These are phyloP conservation scores for Ceryle rudis DNA, from an alignment of 2,797 vertebrate genomes.

Conservation along the genomic window DNA sequence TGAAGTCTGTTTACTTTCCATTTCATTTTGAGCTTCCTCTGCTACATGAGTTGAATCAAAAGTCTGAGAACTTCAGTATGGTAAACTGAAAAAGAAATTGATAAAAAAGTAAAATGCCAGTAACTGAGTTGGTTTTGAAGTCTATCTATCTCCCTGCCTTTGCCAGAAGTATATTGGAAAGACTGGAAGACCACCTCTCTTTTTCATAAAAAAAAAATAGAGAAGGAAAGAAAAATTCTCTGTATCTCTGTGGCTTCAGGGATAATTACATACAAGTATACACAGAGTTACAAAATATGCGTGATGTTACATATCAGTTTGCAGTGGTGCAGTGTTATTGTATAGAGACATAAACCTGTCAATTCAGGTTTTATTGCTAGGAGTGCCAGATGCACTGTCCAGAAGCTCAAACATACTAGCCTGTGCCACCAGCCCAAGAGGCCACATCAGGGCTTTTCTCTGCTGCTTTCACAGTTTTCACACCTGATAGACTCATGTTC, in stretches of 20 bases:
- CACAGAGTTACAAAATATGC: neutral
- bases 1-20: neutral
- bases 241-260: neutral
- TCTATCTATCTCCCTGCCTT: neutral
- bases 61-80: neutral
- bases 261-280: constrained; percentile 10
- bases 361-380: constrained; percentile 25
- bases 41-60: neutral
- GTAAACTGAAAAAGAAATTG: neutral
- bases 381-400: constrained; percentile 60
- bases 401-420: neutral
- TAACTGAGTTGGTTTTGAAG: neutral
- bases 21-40: neutral
- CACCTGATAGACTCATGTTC: neutral
- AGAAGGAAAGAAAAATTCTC: neutral
- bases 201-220: neutral
- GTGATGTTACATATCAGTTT: neutral
- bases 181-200: neutral
- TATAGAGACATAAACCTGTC: constrained; percentile 50
- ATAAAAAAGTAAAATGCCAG: neutral
- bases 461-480: neutral
- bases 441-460: neutral
- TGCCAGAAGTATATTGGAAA: neutral
- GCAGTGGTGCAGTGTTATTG: neutral
- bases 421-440: neutral